A percentile compares a stretch with the other conserved stretches of the same genome.
Evolutionary conservation across 2,113 vertebrate species (phyloP).

Genomic region (Pseudolaguvia tuberculata): DNA sequence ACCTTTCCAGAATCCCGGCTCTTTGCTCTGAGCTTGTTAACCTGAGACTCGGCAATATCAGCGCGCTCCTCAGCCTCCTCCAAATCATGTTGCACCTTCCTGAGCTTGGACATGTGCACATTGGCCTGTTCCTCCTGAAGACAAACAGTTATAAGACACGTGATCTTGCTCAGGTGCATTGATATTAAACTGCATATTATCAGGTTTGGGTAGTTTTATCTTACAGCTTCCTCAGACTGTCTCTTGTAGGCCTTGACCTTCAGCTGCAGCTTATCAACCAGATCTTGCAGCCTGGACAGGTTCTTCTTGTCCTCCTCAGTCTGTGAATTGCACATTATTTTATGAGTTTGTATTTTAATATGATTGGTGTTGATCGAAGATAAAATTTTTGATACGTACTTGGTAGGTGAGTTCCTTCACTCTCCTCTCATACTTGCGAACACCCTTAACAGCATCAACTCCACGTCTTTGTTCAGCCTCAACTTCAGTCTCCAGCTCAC

Average conservation of each 20-base stretch:
- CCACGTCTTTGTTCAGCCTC: conserved; percentile 75
- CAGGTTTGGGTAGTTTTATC: not conserved
- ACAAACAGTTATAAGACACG: too few species aligned
- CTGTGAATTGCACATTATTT: conserved; percentile 3
- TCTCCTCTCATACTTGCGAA: conserved; percentile 45
- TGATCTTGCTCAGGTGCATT: too few species aligned
- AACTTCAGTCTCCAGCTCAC: conserved; percentile 73
- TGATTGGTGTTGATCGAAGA: not conserved
- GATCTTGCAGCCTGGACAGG: conserved; percentile 55
- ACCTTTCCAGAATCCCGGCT: too few species aligned
- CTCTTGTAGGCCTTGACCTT: conserved; percentile 91
- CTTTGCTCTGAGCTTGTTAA: too few species aligned
- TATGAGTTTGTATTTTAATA: not conserved
- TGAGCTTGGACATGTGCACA: conserved; percentile 63
- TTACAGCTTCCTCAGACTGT: conserved; percentile 79
- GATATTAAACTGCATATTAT: too few species aligned
- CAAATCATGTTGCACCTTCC: conserved; percentile 74
- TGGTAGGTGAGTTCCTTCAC: conserved; percentile 52
- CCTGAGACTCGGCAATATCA: too few species aligned
- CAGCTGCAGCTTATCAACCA: conserved; percentile 75
- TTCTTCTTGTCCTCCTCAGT: conserved; percentile 53
- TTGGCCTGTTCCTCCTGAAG: conserved; percentile 66
- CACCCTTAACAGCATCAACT: conserved; percentile 41
- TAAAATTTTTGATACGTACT: conserved; percentile 7
- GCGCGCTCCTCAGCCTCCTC: conserved; percentile 46